Evolutionary conservation across 2,113 vertebrate genomes (phyloP), one percentile per base, ranked within the genome.

Genomic region (Tauraco erythrolophus): DNA sequence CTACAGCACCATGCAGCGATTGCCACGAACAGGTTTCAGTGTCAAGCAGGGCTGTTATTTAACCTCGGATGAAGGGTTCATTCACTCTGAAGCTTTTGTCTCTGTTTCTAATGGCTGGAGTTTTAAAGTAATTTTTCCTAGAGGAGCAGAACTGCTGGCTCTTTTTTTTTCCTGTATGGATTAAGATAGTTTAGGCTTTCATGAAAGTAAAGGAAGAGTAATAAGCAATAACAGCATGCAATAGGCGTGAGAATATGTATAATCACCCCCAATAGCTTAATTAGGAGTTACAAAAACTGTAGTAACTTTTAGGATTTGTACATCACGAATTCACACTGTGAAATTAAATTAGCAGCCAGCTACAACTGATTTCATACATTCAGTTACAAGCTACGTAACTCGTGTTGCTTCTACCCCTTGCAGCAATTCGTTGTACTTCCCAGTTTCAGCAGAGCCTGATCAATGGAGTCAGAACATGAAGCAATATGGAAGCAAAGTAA

Each of bases 261-360:
- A 72, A 95, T 71, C 56, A 39, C 21, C 33, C 78, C 45, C 28
- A 62, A 88, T 95, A 93, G 71, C 58, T 88, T 96, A 79, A 93
- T 78, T 89, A 84, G 46, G 72, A 86, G 27, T 22, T 56, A 41
- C 28, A 80, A 66, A 76, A 76, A 66, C 41, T 8, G 21, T 43
- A 69, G n/a, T 75, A 74, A 30, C 72, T 79, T 89, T 51, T 27
- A 66, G 45, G 33, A 58, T 56, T 89, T 89, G 25, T 23, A 28
- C 68, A 12, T 81, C 23, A 6, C 68, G 56, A 83, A 94, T 86
- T 92, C 54, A 80, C 19, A 66, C 80, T 0, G 0, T 94, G 80
- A 90, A 90, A 90, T 95, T 80, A 77, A 94, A 80, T 94, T 79
- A 94, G 58, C 89, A 95, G 50, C 68, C 19, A 1, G n/a, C 61